Evolutionary conservation across 2,797 vertebrate genomes (phyloP).

Genomic region (Alosa sapidissima): DNA sequence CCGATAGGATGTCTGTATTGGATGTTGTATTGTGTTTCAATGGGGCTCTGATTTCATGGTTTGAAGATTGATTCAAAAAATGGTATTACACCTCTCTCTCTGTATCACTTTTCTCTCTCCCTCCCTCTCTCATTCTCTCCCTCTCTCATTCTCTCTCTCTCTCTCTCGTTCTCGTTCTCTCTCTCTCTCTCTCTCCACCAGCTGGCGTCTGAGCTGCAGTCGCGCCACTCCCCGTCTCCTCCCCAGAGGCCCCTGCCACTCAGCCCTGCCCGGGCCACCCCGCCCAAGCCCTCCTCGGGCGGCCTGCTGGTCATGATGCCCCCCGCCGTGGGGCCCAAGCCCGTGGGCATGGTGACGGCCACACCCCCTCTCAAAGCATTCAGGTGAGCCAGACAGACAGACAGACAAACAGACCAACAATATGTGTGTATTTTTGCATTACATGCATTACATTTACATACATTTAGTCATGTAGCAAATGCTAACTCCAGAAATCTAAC

Average conservation of each 20-base stretch:
- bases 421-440: too few relatives aligned
- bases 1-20: too few relatives aligned
- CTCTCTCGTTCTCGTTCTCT: background rate
- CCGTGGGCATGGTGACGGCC: slow-evolving; percentile 60
- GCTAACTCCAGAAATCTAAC: too few relatives aligned
- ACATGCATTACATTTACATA: background rate
- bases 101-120: background rate
- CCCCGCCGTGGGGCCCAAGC: slow-evolving; percentile 66
- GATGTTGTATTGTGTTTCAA: too few relatives aligned
- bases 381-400: slow-evolving; percentile 67
- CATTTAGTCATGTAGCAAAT: background rate
- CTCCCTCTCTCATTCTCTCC: slow-evolving; percentile 1
- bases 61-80: too few relatives aligned
- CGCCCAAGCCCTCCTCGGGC: slow-evolving; percentile 64
- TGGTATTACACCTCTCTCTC: too few relatives aligned
- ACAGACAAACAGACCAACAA: background rate
- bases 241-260: slow-evolving; percentile 82
- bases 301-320: slow-evolving; percentile 85
- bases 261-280: slow-evolving; percentile 72
- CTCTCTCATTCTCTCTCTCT: slow-evolving; percentile 5
- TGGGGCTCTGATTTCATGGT: too few relatives aligned
- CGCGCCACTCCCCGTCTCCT: slow-evolving; percentile 67
- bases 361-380: slow-evolving; percentile 67
- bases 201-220: slow-evolving; percentile 60
- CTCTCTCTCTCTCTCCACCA: slow-evolving; percentile 39